Evolutionary conservation across 2,113 vertebrate species (phyloP).

Genomic region (Misgurnus mizolepis): DNA sequence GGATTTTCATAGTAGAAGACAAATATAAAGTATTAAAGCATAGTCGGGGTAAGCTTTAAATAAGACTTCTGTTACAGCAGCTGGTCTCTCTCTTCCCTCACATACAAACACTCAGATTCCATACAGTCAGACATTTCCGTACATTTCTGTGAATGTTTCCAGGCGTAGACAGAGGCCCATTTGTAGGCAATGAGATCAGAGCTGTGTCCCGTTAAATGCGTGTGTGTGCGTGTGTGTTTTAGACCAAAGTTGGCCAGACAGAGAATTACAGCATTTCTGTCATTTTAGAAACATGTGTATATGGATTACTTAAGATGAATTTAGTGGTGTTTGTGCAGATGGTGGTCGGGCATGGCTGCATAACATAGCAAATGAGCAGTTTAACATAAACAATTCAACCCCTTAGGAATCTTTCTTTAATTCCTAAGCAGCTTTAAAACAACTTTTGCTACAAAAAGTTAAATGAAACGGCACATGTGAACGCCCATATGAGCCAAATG

Average conservation of each 20-base stretch:
- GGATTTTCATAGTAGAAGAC: no score
- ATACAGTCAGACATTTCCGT: conserved; percentile 49
- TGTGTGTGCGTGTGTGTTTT: conserved; percentile 21
- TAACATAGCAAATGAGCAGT: not conserved
- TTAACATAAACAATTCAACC: conserved; percentile 32
- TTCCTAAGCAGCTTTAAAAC: conserved; percentile 19
- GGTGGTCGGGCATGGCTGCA: conserved; percentile 11
- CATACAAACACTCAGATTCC: conserved; percentile 48
- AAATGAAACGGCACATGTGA: conserved; percentile 2
- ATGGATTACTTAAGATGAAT: conserved; percentile 36
- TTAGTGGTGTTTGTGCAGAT: not conserved
- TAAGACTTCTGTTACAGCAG: conserved; percentile 42
- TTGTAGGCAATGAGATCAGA: conserved; percentile 50
- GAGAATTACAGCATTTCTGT: conserved; percentile 6
- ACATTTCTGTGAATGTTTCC: conserved; percentile 52
- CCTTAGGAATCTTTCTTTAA: conserved; percentile 39
- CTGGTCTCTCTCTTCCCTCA: conserved; percentile 50
- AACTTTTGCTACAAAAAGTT: not conserved
- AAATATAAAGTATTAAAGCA: no score
- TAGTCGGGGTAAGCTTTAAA: conserved; percentile 19
- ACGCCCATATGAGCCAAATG: conserved; percentile 24
- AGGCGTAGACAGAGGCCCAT: conserved; percentile 45
- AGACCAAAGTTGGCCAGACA: conserved; percentile 19
- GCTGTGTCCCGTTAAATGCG: conserved; percentile 30
- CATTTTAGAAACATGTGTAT: conserved; percentile 15